Base-by-base conservation (phyloP, 2,797 vertebrate genomes). In the Epinephelus malabaricus region DNA sequence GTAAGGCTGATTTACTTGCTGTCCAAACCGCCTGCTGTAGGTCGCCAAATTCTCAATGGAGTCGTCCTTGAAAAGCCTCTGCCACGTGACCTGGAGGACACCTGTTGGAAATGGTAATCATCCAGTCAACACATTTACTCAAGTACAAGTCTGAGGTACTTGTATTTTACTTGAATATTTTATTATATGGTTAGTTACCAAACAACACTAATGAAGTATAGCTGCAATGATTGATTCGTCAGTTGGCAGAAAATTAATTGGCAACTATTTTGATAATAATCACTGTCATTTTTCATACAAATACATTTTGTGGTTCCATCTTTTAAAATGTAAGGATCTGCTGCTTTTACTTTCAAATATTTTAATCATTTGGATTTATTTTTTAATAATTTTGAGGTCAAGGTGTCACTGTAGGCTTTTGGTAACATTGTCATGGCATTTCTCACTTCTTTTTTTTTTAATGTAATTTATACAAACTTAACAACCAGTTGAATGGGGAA, bases 71-170 rank as follows among this genome's bases (percentile, higher is more conserved):
- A 54, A 27, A 1, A 77, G 10, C 46, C 75, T 86, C 79, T 95
- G 93, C 95, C 95, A 95, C 0, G 89, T 94, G 6, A 96, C 88
- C 76, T 96, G 95, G 0, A 45, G 84, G 19, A 95, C 94, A 18
- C 91, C 95, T 91, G 84, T 1, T 0, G 23, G 55, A 15, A 46
- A 40, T 0, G 2, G 2, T 1, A 2, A 69, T 5, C 11, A 3
- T 25, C 6, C 2, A 12, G 10, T 73, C 18, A 68, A 2, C 49
- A 27, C 13, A 45, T 55, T 64, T 27, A 65, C 13, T 17, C 50
- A 43, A 17, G 19, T 23, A 2, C 49, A 34, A 14, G 21, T 23
- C 23, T 40, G n/a, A 40, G 1, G 2, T 38, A 11, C 12, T 43
- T 43, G 6, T 43, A 11, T 8, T 8, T 40, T 40, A 43, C 10